Evolutionary conservation across 2,113 vertebrate species (phyloP), one percentile per base, ranked within the genome.

Genomic region (Lamprologus ornatipinnis): DNA sequence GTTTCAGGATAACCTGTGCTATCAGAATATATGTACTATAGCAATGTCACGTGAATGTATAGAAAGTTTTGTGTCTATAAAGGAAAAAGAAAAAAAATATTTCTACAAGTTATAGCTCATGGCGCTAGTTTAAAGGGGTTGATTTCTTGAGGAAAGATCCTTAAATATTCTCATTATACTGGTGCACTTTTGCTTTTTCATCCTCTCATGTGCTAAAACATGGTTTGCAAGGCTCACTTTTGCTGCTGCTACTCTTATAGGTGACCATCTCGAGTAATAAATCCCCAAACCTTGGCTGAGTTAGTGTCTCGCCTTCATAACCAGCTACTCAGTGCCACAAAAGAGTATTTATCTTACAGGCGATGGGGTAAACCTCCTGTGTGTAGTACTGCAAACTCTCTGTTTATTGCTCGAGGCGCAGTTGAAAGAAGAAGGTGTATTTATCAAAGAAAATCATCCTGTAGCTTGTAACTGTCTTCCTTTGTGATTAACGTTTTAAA

Each of bases 391-490:
- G 73, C 83, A 82, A 84, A 91, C 79, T 85, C 85, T n/a, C 88
- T 88, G 87, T 94, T 88, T 86, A 87, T 89, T 51, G 75, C 86
- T 88, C 26, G 23, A 86, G 79, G 65, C 68, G 7, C 35, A 78
- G 63, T 78, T 65, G 53, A 82, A 81, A 58, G 86, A 87, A 33
- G 86, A 88, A 65, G 33, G 65, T 68, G 82, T 84, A 73, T 94
- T 92, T 68, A 88, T 90, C 89, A 92, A 23, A 88, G 80, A 91
- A 65, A 80, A 87, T 73, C 42, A 65, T 57, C 70, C 87, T 33
- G 51, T 7, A 21, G 85, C 75, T 78, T 81, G 78, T 85, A 68
- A 84, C 51, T 80, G 80, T 81, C 82, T 83, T 28, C 78, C 10
- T 63, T n/a, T 86, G 83, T 84, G 86, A 88, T 88, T 87, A 70